Percentiles rank a stretch among this genome's conserved stretches.
These are phyloP conservation scores for Tachysurus vachellii DNA, from an alignment of 2,113 vertebrate species.

Conservation along the genomic window DNA sequence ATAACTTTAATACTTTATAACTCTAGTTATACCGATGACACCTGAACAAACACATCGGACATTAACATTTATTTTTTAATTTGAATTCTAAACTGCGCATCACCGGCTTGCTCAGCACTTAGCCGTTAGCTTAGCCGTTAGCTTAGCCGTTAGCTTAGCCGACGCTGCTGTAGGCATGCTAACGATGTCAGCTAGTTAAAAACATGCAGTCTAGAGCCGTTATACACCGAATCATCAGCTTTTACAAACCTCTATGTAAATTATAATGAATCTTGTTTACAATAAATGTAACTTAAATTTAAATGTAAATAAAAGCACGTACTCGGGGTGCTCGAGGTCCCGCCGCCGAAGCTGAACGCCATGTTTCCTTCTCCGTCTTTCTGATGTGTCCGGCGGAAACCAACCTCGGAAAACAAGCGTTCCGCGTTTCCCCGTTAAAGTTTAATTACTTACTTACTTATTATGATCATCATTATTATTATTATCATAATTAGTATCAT, in stretches of 20 bases:
- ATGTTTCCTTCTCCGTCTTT: slow-evolving; percentile 59
- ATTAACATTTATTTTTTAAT: no score
- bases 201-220: no score
- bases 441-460: no score
- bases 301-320: slow-evolving; percentile 38
- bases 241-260: neutral
- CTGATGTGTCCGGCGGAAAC: slow-evolving; percentile 28
- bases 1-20: neutral
- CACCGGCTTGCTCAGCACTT: neutral
- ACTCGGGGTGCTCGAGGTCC: slow-evolving; percentile 65
- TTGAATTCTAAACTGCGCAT: neutral
- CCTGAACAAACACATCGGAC: no score
- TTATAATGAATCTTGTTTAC: no score
- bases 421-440: neutral
- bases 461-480: no score
- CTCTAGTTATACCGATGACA: no score
- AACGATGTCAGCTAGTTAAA: neutral
- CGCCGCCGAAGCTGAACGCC: slow-evolving; percentile 79
- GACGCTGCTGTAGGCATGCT: neutral
- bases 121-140: neutral
- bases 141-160: slow-evolving; percentile 1
- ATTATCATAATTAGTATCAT: no score
- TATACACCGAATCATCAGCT: neutral
- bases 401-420: neutral
- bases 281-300: neutral